These are phyloP conservation scores for Grammomys surdaster DNA, from an alignment of 2,113 vertebrate genomes.

Conservation along the genomic window DNA sequence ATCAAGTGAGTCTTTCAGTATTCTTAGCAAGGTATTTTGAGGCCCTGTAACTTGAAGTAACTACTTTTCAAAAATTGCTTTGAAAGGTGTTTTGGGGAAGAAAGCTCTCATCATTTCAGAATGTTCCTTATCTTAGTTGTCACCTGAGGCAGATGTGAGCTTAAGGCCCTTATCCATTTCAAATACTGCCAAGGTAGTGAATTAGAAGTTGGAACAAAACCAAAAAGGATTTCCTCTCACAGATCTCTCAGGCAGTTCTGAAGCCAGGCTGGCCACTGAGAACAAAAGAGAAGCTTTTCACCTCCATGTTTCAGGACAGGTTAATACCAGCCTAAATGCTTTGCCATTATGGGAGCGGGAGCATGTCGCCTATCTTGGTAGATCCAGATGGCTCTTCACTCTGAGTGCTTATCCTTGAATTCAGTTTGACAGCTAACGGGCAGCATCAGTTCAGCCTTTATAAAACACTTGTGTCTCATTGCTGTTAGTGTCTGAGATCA, in stretches of 20 bases:
- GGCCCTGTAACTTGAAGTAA: constrained; percentile 11
- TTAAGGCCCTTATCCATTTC: constrained; percentile 63
- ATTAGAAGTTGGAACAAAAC: constrained; percentile 73
- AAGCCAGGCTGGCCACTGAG: constrained; percentile 26
- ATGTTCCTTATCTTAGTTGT: constrained; percentile 69
- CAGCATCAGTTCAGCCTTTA: neutral
- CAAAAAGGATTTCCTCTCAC: constrained; percentile 66
- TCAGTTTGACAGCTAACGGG: neutral
- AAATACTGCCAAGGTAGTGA: constrained; percentile 66
- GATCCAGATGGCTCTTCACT: constrained; percentile 39
- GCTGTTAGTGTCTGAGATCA: neutral
- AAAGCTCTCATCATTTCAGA: constrained; percentile 43
- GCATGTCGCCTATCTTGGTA: neutral
- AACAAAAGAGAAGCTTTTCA: constrained; percentile 60
- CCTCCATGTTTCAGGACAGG: constrained; percentile 43
- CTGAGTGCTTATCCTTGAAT: neutral
- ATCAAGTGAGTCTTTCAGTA: neutral
- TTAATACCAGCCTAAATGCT: constrained; percentile 64
- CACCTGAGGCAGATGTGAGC: constrained; percentile 68
- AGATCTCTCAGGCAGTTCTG: constrained; percentile 56
- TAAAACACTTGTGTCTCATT: constrained; percentile 36
- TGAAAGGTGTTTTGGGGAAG: constrained; percentile 54
- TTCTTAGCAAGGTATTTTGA: constrained; percentile 69
- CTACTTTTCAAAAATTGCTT: constrained; percentile 53
- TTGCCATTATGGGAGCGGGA: neutral